Base-by-base conservation (phyloP, 37 sponge, comb jelly and placozoan genomes). In the Oscarella lobularis region DNA sequence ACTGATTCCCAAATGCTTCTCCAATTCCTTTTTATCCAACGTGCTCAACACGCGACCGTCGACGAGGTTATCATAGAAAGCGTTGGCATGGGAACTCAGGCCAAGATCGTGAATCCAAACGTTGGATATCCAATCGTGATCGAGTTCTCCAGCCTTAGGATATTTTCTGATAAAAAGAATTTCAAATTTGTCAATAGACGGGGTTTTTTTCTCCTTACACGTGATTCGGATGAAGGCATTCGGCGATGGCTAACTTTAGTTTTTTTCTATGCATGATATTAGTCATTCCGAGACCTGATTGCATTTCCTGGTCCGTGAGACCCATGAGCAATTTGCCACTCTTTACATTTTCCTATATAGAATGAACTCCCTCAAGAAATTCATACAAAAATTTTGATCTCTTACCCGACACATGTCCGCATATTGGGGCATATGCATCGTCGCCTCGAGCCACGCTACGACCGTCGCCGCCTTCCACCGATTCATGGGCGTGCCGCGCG, bases 1-100 rank as follows among this genome's bases (percentile, higher is more conserved):
- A 4, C 35, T 66, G 32, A 92, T 79, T 60, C 88, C 88, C 39
- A 94, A 77, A 40, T 85, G 60, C 39, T 75, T 81, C 40, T 85
- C 85, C 3, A 90, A 66, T 41, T 94, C 95, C 0, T 87, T 82
- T 65, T 80, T 87, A 0, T 75, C 74, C 35, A 95, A 89, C 30
- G 89, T 85, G 74, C 87, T 78, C 36, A 95, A 85, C 31, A 95
- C 85, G 31, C 87, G 77, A 32, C 91, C 96, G 67, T 95, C 91
- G 73, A 90, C 87, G 65, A 95, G 79, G 75, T 90, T 78, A 6
- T 66, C 39, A 3, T 72, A 39, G 35, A 92, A 72, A 34, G 67
- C 65, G 35, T 88, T 81, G 1, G 84, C 69, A 69, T 81, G 75
- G 70, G 79, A 82, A 33, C 83, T 67, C 14, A 94, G 88, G 31